Conservation (phyloP, 2,113 vertebrate genomes). For the Bettongia penicillata region DNA sequence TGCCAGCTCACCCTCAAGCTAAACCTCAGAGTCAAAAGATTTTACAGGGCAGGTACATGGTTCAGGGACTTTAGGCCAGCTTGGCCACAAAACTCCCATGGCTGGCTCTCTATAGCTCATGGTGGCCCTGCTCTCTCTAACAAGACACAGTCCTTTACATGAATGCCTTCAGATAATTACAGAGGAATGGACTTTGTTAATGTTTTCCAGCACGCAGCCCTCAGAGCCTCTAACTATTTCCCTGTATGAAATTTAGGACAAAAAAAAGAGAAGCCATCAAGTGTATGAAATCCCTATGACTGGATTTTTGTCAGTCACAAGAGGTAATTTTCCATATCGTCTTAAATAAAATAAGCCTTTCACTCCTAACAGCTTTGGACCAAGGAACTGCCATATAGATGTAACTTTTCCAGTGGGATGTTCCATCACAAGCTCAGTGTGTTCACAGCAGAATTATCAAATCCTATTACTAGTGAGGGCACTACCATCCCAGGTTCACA, state of each 20-base stretch:
- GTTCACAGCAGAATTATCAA: neutral
- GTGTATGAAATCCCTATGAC: neutral
- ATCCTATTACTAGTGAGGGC: neutral
- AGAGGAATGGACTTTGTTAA: neutral
- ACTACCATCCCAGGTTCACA: neutral
- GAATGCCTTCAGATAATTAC: neutral
- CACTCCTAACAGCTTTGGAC: neutral
- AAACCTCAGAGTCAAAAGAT: neutral
- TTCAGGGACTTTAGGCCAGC: neutral
- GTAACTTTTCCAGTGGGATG: neutral
- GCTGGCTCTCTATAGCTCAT: neutral
- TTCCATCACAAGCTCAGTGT: neutral
- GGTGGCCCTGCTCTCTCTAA: neutral
- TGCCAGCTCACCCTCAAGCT: neutral
- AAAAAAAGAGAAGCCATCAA: neutral
- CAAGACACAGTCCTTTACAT: neutral
- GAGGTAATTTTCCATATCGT: neutral
- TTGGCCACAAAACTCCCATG: neutral
- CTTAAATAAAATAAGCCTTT: neutral
- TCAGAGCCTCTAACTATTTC: constrained; percentile 36
- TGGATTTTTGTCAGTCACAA: neutral
- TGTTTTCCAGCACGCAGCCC: neutral
- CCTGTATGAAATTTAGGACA: neutral
- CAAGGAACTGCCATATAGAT: neutral
- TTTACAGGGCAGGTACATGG: neutral